Conservation (phyloP, 2,113 vertebrate genomes). For the Oostethus manadensis region DNA sequence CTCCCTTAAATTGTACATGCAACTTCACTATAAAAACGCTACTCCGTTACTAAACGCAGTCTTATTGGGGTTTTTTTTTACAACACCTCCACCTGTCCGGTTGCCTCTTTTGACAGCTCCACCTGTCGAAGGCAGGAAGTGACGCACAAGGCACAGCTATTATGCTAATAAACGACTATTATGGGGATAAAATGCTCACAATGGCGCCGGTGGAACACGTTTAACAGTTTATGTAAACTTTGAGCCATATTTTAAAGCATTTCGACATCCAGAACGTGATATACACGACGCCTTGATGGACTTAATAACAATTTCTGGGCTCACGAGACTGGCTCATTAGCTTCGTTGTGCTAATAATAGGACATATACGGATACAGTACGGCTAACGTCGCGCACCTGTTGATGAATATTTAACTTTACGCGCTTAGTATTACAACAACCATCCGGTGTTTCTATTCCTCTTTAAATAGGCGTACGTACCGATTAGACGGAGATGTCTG, state of each 20-base stretch:
- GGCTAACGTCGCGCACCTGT: slow-evolving; percentile 45
- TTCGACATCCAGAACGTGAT: not conserved
- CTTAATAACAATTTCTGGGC: no score
- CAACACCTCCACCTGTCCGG: not conserved
- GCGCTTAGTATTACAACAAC: no score
- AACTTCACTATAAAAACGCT: not conserved
- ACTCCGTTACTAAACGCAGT: not conserved
- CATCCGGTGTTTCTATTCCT: not conserved
- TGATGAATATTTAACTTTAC: slow-evolving; percentile 8
- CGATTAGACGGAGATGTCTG: not conserved
- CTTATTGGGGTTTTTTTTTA: no score
- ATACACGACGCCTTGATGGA: not conserved
- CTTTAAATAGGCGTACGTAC: slow-evolving; percentile 8
- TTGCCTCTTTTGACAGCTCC: not conserved
- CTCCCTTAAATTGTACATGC: not conserved
- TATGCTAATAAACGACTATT: not conserved
- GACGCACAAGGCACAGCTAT: not conserved
- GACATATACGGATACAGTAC: not conserved
- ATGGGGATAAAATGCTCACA: not conserved
- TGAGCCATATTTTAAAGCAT: not conserved
- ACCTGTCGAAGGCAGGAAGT: slow-evolving; percentile 13
- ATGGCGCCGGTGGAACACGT: no score
- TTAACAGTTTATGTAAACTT: not conserved
- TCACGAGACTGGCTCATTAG: no score
- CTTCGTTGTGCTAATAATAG: not conserved